Base-by-base conservation (phyloP, 2,797 vertebrate genomes). In the Amniataba percoides region DNA sequence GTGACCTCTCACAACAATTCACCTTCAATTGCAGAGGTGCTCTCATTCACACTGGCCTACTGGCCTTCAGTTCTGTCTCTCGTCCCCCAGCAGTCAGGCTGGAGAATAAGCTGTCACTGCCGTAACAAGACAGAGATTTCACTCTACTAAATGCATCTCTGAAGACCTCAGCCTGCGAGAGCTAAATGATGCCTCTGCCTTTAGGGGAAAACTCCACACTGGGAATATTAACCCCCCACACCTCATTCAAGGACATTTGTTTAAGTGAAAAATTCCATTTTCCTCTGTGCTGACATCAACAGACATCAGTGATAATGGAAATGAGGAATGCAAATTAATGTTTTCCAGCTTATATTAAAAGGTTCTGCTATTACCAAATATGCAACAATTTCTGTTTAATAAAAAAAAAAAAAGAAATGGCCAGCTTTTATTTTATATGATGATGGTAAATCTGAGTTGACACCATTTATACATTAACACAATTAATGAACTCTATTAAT, bases 101-200 rank as follows among this genome's bases (percentile, higher is more conserved):
- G 53, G 39, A 57, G 88, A 93, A 94, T 89, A 92, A 89, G 85
- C 84, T 89, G 91, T 93, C 89, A 88, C 82, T 64, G 62, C 23
- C 11, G 19, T 85, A 85, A 87, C 83, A 71, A 86, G 83, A 76
- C 74, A 61, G 80, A 87, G 85, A 88, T 91, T 92, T 90, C 82
- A 77, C 75, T 86, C 67, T 52, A 36, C 82, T 80, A 85, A 89
- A 89, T 81, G 77, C 77, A 82, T 90, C 83, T 91, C 84, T 68
- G 61, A 84, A 85, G 79, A 88, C 81, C 80, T 67, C 62, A 58
- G 78, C 72, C 81, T 85, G 57, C 36, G 46, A 68, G 49, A 80
- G 70, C 82, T 87, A 88, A 91, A 87, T 82, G 87, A 85, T 75
- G 69, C 73, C 68, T 10, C 70, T 86, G 80, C 86, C 88, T 85